Percentiles rank a stretch among this genome's conserved stretches.
phyloP scores from a whole-genome alignment of 2,113 vertebrate genomes.

The Stercorarius parasiticus region DNA sequence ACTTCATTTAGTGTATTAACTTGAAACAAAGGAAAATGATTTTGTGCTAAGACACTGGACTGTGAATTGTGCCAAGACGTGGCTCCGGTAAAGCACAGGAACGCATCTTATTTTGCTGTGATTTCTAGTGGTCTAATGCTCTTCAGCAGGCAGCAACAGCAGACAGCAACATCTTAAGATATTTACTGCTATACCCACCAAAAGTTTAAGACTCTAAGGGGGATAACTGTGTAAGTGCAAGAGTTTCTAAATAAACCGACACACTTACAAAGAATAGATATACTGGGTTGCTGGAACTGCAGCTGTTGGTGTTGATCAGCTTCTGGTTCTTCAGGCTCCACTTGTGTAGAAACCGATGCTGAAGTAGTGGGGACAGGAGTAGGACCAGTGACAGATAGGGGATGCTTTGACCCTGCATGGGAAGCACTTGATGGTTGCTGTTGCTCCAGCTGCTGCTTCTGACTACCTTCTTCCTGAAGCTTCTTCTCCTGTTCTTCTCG shows the following conservation, averaged over 20 bases:
- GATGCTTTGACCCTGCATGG: conserved; percentile 71
- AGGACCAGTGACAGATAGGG: conserved; percentile 44
- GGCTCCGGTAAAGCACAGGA: not conserved
- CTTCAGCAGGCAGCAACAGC: not conserved
- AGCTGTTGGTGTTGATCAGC: conserved; percentile 88
- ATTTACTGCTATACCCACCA: not conserved
- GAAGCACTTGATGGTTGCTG: conserved; percentile 70
- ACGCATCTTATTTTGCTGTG: not conserved
- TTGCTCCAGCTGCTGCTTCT: conserved; percentile 78
- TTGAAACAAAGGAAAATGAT: not conserved
- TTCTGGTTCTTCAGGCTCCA: conserved; percentile 89
- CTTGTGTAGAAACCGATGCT: conserved; percentile 78
- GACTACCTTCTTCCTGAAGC: conserved; percentile 80
- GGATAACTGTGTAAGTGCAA: not conserved
- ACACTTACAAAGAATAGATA: conserved; percentile 86
- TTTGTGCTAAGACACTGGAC: not conserved
- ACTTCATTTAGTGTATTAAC: not conserved
- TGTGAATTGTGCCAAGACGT: not conserved
- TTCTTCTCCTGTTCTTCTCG: conserved; percentile 92
- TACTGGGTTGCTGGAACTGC: conserved; percentile 83
- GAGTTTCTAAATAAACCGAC: not conserved
- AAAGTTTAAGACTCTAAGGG: not conserved
- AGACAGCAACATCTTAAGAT: not conserved
- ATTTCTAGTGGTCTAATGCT: not conserved
- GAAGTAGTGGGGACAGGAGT: conserved; percentile 64